phyloP scores from a whole-genome alignment of 2,888 invertebrate genomes.

The Megalurothrips usitatus region DNA sequence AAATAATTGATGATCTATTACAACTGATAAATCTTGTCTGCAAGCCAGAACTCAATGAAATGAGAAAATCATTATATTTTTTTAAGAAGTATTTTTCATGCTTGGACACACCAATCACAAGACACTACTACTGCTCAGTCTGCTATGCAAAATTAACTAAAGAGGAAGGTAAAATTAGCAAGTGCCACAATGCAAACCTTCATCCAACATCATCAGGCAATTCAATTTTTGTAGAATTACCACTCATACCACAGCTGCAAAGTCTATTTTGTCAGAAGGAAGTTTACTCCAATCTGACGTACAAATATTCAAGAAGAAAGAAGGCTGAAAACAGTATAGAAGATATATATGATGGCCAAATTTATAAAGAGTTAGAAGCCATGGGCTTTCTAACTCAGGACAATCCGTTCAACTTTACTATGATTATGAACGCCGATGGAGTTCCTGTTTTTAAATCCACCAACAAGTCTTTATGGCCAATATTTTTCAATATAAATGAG shows the following conservation, averaged over 20 bases:
- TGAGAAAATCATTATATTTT: background rate
- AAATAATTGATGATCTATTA: background rate
- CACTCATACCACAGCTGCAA: background rate
- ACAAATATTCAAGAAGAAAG: background rate
- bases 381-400: background rate
- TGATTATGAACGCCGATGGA: slow-evolving; percentile 35
- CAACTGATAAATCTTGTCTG: background rate
- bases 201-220: background rate
- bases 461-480: slow-evolving; percentile 35
- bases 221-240: slow-evolving; percentile 4
- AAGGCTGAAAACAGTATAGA: background rate
- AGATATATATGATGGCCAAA: slow-evolving; percentile 8
- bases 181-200: background rate
- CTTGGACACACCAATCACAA: background rate
- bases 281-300: background rate
- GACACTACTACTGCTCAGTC: background rate
- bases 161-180: background rate
- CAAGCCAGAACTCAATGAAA: background rate
- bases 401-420: background rate
- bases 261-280: background rate
- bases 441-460: slow-evolving; percentile 36
- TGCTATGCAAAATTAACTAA: slow-evolving; percentile 1
- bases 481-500: slow-evolving; percentile 36
- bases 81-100: slow-evolving; percentile 14
- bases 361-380: background rate